Percentiles rank a stretch among this genome's conserved stretches.
Evolutionary conservation across 2,113 vertebrate species (phyloP).

Genomic region (Mionectes macconnelli): DNA sequence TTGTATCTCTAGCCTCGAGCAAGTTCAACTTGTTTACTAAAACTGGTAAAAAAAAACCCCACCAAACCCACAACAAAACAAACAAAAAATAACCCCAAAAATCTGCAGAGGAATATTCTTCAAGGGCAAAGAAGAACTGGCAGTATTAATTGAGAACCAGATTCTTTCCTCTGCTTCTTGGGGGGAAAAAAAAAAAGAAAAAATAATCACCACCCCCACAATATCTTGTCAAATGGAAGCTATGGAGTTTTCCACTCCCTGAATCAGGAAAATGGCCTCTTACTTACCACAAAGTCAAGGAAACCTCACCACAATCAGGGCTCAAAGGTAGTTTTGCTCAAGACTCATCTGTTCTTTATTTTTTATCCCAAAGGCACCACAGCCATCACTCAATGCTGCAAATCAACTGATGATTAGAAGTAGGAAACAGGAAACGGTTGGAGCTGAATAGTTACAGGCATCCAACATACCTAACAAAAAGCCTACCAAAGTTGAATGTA

Average conservation of each 20-base stretch:
- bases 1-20: not conserved
- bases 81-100: not conserved
- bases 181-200: not conserved
- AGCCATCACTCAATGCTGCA: not conserved
- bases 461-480: not conserved
- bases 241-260: not conserved
- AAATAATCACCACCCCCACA: not conserved
- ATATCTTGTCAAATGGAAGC: not conserved
- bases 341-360: not conserved
- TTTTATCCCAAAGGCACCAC: not conserved
- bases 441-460: not conserved
- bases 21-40: not conserved
- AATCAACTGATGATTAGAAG: not conserved
- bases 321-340: not conserved
- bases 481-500: not conserved
- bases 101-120: not conserved
- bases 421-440: not conserved
- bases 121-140: not conserved
- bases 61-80: not conserved
- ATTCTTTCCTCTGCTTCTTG: not conserved
- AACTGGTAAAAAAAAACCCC: not conserved
- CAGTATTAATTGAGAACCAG: not conserved
- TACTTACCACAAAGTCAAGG: not conserved
- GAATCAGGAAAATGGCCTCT: not conserved
- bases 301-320: not conserved